Evolutionary conservation across 2,888 invertebrate genomes (phyloP).

Genomic region (Nasonia oneida): DNA sequence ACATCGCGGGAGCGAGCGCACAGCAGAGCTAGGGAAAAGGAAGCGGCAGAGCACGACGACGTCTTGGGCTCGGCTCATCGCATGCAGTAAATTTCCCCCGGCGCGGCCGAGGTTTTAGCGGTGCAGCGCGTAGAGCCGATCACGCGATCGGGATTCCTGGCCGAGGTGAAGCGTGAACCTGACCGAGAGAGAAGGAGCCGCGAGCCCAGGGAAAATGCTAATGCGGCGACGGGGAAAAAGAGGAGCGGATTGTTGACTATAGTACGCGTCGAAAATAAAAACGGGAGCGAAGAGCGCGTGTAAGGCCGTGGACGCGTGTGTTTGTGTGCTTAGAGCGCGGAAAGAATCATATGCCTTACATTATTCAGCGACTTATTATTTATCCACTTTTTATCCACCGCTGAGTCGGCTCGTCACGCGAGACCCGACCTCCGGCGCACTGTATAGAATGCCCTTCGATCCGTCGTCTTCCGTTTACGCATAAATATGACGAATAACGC

Average conservation of each 20-base stretch:
- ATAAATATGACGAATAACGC: no score
- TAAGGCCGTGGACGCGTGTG: not conserved
- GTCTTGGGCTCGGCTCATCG: conserved; percentile 70
- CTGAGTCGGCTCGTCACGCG: conserved; percentile 64
- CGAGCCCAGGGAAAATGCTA: conserved; percentile 55
- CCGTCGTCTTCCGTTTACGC: not conserved
- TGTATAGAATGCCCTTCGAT: no score
- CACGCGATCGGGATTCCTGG: conserved; percentile 71
- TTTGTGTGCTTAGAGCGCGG: conserved; percentile 37
- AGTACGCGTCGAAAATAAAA: conserved; percentile 8
- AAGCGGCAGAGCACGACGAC: conserved; percentile 51
- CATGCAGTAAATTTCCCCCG: conserved; percentile 75
- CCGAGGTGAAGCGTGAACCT: conserved; percentile 63
- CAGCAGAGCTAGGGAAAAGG: conserved; percentile 3
- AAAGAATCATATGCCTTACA: conserved; percentile 65
- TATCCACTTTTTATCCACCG: conserved; percentile 66
- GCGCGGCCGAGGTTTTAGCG: conserved; percentile 65
- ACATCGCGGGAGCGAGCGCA: not conserved
- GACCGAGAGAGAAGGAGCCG: conserved; percentile 64
- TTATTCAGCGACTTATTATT: conserved; percentile 65
- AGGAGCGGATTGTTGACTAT: not conserved
- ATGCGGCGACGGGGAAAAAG: not conserved
- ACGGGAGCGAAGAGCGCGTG: not conserved
- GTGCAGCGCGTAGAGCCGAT: conserved; percentile 66
- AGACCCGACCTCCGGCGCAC: not conserved